Percentiles rank a stretch among this genome's conserved stretches.
phyloP scores from a whole-genome alignment of 2,113 vertebrate species.

The Cochlearius cochlearius region DNA sequence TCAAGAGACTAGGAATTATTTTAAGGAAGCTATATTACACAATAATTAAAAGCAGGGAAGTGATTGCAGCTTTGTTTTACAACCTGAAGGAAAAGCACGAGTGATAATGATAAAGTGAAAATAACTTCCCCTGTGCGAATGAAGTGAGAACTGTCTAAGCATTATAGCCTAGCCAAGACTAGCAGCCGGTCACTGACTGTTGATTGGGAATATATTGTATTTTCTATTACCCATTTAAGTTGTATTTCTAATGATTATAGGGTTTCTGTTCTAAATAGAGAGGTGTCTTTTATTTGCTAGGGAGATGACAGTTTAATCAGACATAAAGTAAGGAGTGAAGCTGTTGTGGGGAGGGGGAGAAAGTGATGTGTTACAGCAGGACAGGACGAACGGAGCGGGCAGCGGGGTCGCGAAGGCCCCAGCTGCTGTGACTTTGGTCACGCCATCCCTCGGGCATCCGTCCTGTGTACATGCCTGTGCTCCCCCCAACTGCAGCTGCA shows the following conservation, averaged over 20 bases:
- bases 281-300: not conserved
- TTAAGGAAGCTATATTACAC: not conserved
- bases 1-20: not conserved
- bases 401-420: not conserved
- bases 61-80: constrained; percentile 10
- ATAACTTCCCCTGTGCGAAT: not conserved
- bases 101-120: constrained; percentile 29
- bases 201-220: not conserved
- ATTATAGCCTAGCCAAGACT: not conserved
- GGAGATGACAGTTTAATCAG: not conserved
- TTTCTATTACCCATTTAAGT: not conserved
- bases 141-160: not conserved
- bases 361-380: not conserved
- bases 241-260: not conserved
- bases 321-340: too few species aligned
- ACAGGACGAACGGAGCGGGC: rapidly evolving
- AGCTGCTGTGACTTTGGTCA: not conserved
- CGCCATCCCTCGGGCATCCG: not conserved
- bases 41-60: constrained; percentile 45
- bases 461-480: not conserved
- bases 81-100: constrained; percentile 11
- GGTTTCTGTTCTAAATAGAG: not conserved
- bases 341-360: not conserved
- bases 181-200: not conserved
- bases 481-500: not conserved